Base-by-base conservation (phyloP, 2,113 vertebrate genomes). In the Canis aureus region DNA sequence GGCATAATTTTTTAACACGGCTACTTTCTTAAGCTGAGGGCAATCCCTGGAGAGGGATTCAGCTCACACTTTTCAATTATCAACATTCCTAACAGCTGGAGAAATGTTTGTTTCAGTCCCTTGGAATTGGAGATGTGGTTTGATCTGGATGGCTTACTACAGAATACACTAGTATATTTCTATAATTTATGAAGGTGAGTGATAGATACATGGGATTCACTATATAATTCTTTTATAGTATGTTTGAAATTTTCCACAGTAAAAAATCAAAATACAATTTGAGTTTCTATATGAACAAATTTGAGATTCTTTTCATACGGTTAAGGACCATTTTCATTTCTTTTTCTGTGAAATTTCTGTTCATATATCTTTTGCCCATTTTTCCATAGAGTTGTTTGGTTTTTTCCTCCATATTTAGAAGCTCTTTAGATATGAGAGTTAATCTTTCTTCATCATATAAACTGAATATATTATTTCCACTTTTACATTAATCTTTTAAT, bases 381-480 rank as follows among this genome's bases (percentile, higher is more conserved):
- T 86, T 78, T 78, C 82, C 43, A 49, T 32, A 49, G 38, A 43
- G 43, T 43, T 43, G 43, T 60, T 76, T 51, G 59, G 23, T 38
- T 55, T 38, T 85, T 76, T 32, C 62, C 38, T 83, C 66, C 59
- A 60, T 29, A 74, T 60, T 89, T 60, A 43, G 66, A 87, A 69
- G n/a, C 19, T 67, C 2, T 80, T 80, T n/a, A 27, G 25, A 51
- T 83, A 51, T 60, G 9, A 73, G 4, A 92, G 71, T 53, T 93
- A 9, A 76, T 53, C 17, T 66, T 78, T 93, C 55, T 85, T 66
- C 27, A 13, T 93, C n/a, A 43, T 76, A 67, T 66, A 23, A 23
- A 38, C 57, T 66, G 59, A 66, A 93, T 86, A 74, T 51, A 93
- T 51, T 92, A 22, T 76, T 76, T 86, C 35, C 59, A 93, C n/a